Base-by-base conservation (phyloP, 2,113 vertebrate genomes). In the Oreochromis niloticus region DNA sequence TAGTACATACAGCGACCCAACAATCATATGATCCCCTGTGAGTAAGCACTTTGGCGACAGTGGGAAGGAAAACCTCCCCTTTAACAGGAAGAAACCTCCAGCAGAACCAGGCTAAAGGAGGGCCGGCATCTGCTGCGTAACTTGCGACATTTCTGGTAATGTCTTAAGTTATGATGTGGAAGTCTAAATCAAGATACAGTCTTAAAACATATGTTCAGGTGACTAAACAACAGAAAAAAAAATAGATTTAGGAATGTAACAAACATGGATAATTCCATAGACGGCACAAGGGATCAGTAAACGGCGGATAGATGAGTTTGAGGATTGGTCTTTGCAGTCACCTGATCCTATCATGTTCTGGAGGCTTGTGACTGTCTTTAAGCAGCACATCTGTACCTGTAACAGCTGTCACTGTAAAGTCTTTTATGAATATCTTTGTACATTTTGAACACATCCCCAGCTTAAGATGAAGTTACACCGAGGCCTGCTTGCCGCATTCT, bases 401-500 rank as follows among this genome's bases (percentile, higher is more conserved):
- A 39, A 30, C 36, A 83, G 68, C 50, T 22, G 48, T 63, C 63
- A 32, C 84, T n/a, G 54, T 50, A 63, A 75, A 22, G 6, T 82
- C 52, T 87, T 39, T 36, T 56, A 56, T 73, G 66, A 17, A 22
- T 68, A 52, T 34, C 50, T 61, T 36, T 46, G 34, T 41, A 46
- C 19, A 24, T 17, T 71, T 75, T 32, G 57, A 85, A 54, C 63
- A 66, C 11, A 66, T 61, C 66, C 78, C n/a, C 43, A 83, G 27
- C 46, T 43, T 43, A 16, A 75, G 84, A 71, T 17, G 55, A 84
- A 54, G 57, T 84, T 66, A 85, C 8, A 87, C 59, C 10, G n/a
- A 86, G 75, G 43, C 81, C 36, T 86, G 17, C 86, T 89, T 55
- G 59, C 41, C 39, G 66, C 86, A 39, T 88, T 87, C 82, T 85